A percentile compares a stretch with the other conserved stretches of the same genome.
phyloP scores from a whole-genome alignment of 1,140 invertebrate species.

The Bradysia coprophila region DNA sequence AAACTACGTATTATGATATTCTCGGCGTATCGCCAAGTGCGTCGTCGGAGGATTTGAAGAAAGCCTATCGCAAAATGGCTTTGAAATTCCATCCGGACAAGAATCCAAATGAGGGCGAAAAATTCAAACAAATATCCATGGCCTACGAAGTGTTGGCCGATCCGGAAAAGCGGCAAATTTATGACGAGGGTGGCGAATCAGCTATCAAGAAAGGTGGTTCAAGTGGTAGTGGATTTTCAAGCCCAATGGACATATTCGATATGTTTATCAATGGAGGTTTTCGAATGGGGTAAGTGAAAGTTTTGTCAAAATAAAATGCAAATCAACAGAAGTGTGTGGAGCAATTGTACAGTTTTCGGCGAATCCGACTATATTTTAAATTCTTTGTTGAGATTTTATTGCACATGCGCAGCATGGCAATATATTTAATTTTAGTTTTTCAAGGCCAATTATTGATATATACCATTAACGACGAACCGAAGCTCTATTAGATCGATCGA shows the following conservation, averaged over 20 bases:
- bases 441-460: too few relatives aligned
- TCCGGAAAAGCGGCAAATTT: constrained; percentile 44
- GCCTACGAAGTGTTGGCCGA: constrained; percentile 32
- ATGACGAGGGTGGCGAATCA: constrained; percentile 50
- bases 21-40: constrained; percentile 75
- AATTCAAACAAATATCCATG: background rate
- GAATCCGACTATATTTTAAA: background rate
- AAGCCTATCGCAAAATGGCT: constrained; percentile 76
- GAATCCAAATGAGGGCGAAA: background rate
- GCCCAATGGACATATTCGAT: constrained; percentile 98
- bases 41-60: constrained; percentile 80
- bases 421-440: too few relatives aligned
- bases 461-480: too few relatives aligned
- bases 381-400: background rate
- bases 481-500: too few relatives aligned
- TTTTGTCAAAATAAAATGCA: background rate
- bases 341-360: background rate
- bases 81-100: constrained; percentile 76
- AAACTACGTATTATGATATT: constrained; percentile 86
- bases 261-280: constrained; percentile 89
- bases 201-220: constrained; percentile 89
- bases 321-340: background rate
- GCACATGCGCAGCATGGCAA: too few relatives aligned
- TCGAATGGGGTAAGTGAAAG: constrained; percentile 29
- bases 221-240: constrained; percentile 59